Evolutionary conservation across 2,113 vertebrate species (phyloP).

Genomic region (Dicerorhinus sumatrensis): DNA sequence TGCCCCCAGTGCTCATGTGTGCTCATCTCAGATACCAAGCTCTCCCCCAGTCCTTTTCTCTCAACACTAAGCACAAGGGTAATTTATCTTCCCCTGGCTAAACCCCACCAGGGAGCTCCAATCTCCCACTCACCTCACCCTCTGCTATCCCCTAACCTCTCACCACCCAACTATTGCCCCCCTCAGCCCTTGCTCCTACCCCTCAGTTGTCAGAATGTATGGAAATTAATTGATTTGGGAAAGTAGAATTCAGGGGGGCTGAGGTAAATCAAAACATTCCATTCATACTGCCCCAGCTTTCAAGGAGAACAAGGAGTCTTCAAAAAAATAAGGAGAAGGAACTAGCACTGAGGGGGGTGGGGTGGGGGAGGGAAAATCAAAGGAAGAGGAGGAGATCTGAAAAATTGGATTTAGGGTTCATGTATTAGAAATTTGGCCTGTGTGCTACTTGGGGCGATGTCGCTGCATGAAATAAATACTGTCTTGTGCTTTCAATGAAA

Average conservation of each 20-base stretch:
- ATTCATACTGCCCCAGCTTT: slow-evolving; percentile 80
- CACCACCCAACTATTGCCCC: slow-evolving; percentile 41
- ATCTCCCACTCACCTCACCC: neutral
- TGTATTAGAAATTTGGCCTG: slow-evolving; percentile 58
- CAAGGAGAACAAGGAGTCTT: slow-evolving; percentile 77
- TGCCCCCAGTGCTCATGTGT: neutral
- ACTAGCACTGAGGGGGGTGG: neutral
- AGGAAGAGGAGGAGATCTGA: slow-evolving; percentile 72
- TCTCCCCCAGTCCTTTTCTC: slow-evolving; percentile 59
- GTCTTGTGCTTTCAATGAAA: slow-evolving; percentile 76
- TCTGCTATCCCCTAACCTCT: neutral
- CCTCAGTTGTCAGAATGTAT: slow-evolving; percentile 62
- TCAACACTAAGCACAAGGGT: slow-evolving; percentile 70
- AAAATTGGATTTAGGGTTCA: slow-evolving; percentile 54
- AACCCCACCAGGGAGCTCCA: slow-evolving; percentile 39
- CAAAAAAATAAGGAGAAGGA: slow-evolving; percentile 43
- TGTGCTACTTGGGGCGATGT: slow-evolving; percentile 65
- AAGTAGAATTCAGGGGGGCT: slow-evolving; percentile 73
- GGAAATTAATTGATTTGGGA: slow-evolving; percentile 80
- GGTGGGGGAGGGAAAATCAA: slow-evolving; percentile 64
- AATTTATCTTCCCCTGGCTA: slow-evolving; percentile 69
- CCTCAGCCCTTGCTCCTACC: neutral
- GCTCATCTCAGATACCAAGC: slow-evolving; percentile 54
- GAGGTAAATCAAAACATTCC: slow-evolving; percentile 85
- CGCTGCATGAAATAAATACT: slow-evolving; percentile 68